Evolutionary conservation across 1,140 invertebrate genomes (phyloP).

Genomic region (Papilio machaon): DNA sequence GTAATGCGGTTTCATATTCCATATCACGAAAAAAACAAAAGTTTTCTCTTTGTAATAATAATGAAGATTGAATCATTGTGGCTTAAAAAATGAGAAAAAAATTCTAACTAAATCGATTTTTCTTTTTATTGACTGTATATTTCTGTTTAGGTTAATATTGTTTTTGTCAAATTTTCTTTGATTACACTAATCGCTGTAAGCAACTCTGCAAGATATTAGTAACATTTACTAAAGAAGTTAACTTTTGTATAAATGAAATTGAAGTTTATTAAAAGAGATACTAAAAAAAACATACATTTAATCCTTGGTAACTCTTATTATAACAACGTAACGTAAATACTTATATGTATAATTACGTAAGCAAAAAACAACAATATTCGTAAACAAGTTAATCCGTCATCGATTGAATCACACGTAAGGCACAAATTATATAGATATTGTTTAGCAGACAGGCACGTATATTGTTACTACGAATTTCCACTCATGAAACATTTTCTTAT

Average conservation of each 20-base stretch:
- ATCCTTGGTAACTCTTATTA: not conserved
- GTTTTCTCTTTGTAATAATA: conserved; percentile 7
- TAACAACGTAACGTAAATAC: not conserved
- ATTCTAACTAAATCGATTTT: not conserved
- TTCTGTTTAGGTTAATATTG: not conserved
- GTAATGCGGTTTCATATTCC: not conserved
- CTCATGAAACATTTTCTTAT: no score
- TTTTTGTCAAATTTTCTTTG: conserved; percentile 40
- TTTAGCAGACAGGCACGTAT: not conserved
- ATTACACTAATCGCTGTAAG: conserved; percentile 56
- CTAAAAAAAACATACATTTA: not conserved
- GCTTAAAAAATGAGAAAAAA: not conserved
- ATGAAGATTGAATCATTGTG: not conserved
- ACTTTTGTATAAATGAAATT: not conserved
- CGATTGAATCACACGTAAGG: not conserved
- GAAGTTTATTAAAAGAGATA: not conserved
- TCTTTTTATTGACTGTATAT: not conserved
- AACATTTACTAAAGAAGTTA: not conserved
- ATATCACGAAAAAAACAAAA: conserved; percentile 7
- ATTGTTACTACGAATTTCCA: not conserved
- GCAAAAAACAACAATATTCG: not conserved
- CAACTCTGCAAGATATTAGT: conserved; percentile 46
- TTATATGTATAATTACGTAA: not conserved
- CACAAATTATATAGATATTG: not conserved
- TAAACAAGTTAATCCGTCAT: not conserved